phyloP scores from a whole-genome alignment of 2,888 invertebrate genomes.

The Drosophila mettleri region DNA sequence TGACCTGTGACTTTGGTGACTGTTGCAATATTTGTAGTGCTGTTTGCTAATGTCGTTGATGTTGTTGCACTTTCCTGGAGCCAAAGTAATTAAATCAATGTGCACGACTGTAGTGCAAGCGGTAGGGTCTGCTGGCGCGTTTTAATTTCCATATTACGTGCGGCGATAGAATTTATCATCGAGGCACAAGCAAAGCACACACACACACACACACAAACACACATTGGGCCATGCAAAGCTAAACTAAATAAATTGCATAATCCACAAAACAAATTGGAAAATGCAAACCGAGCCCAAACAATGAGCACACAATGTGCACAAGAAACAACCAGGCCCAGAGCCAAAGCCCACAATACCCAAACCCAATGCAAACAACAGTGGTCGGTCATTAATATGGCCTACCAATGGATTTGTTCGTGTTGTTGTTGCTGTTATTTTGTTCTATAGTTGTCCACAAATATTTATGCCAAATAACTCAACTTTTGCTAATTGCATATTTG shows the following conservation, averaged over 20 bases:
- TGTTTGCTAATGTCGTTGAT: conserved; percentile 11
- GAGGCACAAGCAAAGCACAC: conserved; percentile 23
- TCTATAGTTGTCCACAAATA: conserved; percentile 66
- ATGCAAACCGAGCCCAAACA: conserved; percentile 62
- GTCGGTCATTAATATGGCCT: conserved; percentile 50
- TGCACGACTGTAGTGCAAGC: conserved; percentile 15
- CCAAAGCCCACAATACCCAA: conserved; percentile 22
- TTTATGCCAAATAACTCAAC: conserved; percentile 73
- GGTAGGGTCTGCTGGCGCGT: conserved; percentile 19
- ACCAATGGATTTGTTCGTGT: conserved; percentile 41
- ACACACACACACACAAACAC: neutral
- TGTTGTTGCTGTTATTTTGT: conserved; percentile 28
- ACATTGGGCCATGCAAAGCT: conserved; percentile 54
- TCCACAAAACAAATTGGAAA: conserved; percentile 70
- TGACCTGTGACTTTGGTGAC: conserved; percentile 36
- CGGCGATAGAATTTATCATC: conserved; percentile 76
- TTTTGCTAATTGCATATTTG: conserved; percentile 79
- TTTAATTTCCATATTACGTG: conserved; percentile 82
- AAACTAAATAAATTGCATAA: conserved; percentile 70
- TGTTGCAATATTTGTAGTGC: conserved; percentile 22
- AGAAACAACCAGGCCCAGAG: conserved; percentile 16
- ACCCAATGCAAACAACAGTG: conserved; percentile 30
- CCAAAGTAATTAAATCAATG: conserved; percentile 64
- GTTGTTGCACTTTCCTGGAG: conserved; percentile 19
- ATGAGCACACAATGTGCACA: conserved; percentile 55